These are phyloP conservation scores for Hydropsyche tenuis DNA, from an alignment of 1,140 invertebrate genomes.

Conservation along the genomic window DNA sequence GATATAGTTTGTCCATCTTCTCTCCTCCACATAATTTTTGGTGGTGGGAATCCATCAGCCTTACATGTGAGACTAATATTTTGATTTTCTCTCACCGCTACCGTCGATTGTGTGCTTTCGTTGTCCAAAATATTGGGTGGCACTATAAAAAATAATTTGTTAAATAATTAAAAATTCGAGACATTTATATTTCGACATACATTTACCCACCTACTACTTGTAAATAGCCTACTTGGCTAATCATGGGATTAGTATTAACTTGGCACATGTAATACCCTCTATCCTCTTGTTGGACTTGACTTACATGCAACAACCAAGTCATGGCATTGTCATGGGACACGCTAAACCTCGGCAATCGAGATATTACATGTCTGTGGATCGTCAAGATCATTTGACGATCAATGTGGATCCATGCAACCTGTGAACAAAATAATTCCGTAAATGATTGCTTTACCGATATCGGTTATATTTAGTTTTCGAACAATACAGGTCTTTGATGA, in stretches of 20 bases:
- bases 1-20: constrained; percentile 86
- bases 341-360: constrained; percentile 83
- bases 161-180: no score
- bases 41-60: constrained; percentile 86
- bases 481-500: no score
- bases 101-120: constrained; percentile 83
- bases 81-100: constrained; percentile 87
- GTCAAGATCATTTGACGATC: constrained; percentile 93
- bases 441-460: no score
- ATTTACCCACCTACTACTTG: constrained; percentile 87
- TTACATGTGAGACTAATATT: constrained; percentile 89
- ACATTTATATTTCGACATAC: no score
- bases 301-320: constrained; percentile 89
- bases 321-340: constrained; percentile 90
- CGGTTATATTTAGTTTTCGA: no score
- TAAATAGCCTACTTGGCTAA: constrained; percentile 90
- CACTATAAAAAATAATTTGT: constrained; percentile 67
- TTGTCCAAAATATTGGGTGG: constrained; percentile 88
- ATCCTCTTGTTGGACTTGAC: constrained; percentile 86
- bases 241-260: constrained; percentile 96
- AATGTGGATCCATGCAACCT: constrained; percentile 95
- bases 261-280: constrained; percentile 92
- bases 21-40: constrained; percentile 88
- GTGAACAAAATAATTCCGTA: constrained; percentile 51
- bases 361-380: constrained; percentile 89